These are phyloP conservation scores for Tetragonula carbonaria DNA, from an alignment of 2,888 invertebrate genomes.

Conservation along the genomic window DNA sequence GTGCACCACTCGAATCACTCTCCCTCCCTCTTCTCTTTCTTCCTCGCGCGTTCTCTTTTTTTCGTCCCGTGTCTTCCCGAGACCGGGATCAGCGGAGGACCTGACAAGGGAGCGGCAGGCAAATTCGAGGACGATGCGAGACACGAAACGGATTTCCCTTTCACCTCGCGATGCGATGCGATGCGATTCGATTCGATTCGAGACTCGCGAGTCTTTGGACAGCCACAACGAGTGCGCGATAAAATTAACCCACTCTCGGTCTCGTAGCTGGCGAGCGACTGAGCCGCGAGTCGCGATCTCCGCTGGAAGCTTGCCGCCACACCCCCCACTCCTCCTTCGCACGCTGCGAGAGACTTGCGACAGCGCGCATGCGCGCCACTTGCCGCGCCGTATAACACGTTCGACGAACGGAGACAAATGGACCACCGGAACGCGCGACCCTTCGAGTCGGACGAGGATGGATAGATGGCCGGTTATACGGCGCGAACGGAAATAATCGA, in stretches of 20 bases:
- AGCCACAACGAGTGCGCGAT: slow-evolving; percentile 2
- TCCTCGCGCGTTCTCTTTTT: background rate
- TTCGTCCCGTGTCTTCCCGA: slow-evolving; percentile 5
- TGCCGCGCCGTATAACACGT: slow-evolving; percentile 37
- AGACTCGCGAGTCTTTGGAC: background rate
- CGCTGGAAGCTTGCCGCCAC: slow-evolving; percentile 74
- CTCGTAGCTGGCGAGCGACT: slow-evolving; percentile 80
- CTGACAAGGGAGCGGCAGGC: background rate
- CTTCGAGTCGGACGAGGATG: slow-evolving; percentile 39
- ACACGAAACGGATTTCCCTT: slow-evolving; percentile 34
- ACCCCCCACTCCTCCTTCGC: slow-evolving; percentile 46
- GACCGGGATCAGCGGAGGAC: background rate
- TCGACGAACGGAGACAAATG: slow-evolving; percentile 54
- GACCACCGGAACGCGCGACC: slow-evolving; percentile 42
- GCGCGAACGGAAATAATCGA: slow-evolving; percentile 70
- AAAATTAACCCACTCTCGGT: slow-evolving; percentile 66
- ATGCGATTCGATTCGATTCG: background rate
- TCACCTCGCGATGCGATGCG: slow-evolving; percentile 30
- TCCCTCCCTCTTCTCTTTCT: background rate
- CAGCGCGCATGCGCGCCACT: slow-evolving; percentile 31
- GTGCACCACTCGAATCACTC: slow-evolving; percentile 42
- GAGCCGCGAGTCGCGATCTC: slow-evolving; percentile 70
- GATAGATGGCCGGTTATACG: slow-evolving; percentile 39
- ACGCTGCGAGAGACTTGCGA: slow-evolving; percentile 14
- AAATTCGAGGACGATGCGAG: slow-evolving; percentile 31